Evolutionary conservation across 2,797 vertebrate species (phyloP).

Genomic region (Gymnoscopelus microlampas): DNA sequence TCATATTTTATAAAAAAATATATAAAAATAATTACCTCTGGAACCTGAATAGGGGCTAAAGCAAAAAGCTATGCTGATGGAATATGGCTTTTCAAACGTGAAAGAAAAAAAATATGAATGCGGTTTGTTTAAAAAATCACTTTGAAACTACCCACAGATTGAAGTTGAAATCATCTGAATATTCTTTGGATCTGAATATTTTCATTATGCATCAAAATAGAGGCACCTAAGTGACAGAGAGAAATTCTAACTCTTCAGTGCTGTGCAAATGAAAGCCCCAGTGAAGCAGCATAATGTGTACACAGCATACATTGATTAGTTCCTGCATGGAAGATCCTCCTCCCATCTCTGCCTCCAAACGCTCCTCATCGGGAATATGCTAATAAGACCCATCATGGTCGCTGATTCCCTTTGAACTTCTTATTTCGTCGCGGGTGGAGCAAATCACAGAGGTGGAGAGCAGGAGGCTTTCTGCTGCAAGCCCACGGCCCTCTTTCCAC

Average conservation of each 20-base stretch:
- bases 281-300: constrained; percentile 48
- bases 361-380: constrained; percentile 93
- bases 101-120: too few relatives aligned
- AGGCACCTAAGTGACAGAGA: background rate
- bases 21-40: background rate
- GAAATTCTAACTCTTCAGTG: constrained; percentile 4
- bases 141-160: too few relatives aligned
- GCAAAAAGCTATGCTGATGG: background rate
- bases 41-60: background rate
- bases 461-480: constrained; percentile 86
- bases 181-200: constrained; percentile 15
- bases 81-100: too few relatives aligned
- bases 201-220: constrained; percentile 18
- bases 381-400: constrained; percentile 91
- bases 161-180: constrained; percentile 1
- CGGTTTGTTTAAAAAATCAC: too few relatives aligned
- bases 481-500: constrained; percentile 88
- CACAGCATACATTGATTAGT: constrained; percentile 78
- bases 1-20: background rate
- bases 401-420: constrained; percentile 94
- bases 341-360: constrained; percentile 71
- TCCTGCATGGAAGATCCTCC: constrained; percentile 72
- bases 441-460: constrained; percentile 89
- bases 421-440: constrained; percentile 89
- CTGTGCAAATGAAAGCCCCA: constrained; percentile 34